phyloP scores from a whole-genome alignment of 2,113 vertebrate species.

The Neolamprologus fasciatus region DNA sequence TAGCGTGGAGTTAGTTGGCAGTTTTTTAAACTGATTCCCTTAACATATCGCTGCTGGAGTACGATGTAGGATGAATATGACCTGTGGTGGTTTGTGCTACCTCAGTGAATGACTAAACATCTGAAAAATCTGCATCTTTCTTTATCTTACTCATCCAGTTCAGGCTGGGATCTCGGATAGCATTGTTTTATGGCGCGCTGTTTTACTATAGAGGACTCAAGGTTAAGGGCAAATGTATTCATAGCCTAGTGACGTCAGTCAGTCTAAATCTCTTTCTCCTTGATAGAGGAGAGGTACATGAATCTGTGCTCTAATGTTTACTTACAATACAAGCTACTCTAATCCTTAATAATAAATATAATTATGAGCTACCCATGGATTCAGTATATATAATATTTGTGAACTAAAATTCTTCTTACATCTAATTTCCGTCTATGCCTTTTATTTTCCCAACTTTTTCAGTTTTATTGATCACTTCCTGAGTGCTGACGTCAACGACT shows the following conservation, averaged over 20 bases:
- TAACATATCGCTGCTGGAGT: background rate
- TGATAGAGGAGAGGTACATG: slow-evolving; percentile 12
- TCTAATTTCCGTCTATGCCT: background rate
- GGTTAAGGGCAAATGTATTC: slow-evolving; percentile 38
- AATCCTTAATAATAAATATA: slow-evolving; percentile 22
- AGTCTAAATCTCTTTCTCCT: background rate
- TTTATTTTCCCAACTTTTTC: background rate
- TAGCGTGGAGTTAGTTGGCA: background rate
- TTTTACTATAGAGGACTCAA: slow-evolving; percentile 45
- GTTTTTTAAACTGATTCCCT: background rate
- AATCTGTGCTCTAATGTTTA: slow-evolving; percentile 36
- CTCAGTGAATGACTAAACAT: slow-evolving; percentile 7
- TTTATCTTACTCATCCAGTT: background rate
- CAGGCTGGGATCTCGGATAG: background rate
- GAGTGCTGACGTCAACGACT: slow-evolving; percentile 31
- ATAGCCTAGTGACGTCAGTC: slow-evolving; percentile 17
- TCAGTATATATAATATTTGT: background rate
- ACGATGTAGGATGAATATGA: background rate
- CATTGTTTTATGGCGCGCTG: slow-evolving; percentile 19
- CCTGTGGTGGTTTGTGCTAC: background rate
- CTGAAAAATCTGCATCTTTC: background rate
- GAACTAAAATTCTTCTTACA: background rate
- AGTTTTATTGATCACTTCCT: slow-evolving; percentile 37
- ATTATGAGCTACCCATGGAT: slow-evolving; percentile 27
- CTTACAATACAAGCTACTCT: slow-evolving; percentile 25